Evolutionary conservation across 2,797 vertebrate species (phyloP).

Genomic region (Phrynocephalus guinanensis): DNA sequence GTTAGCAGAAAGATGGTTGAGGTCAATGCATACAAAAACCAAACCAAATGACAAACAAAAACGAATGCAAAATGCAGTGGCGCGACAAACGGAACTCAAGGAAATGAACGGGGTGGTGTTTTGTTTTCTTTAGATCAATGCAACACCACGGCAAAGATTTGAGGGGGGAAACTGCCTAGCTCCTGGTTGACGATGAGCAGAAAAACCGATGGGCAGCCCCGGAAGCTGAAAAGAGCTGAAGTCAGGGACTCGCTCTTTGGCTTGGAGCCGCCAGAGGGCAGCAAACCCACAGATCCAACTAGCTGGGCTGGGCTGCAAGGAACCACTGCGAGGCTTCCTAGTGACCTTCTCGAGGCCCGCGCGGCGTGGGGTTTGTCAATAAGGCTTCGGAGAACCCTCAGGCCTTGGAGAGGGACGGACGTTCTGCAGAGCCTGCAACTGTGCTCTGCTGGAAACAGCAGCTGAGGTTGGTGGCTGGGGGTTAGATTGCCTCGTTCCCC

Average conservation of each 20-base stretch:
- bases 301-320: constrained; percentile 34
- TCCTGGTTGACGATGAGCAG: constrained; percentile 52
- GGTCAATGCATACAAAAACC: constrained; percentile 62
- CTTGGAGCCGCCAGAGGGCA: constrained; percentile 53
- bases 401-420: too few relatives aligned
- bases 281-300: constrained; percentile 47
- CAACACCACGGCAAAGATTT: constrained; percentile 36
- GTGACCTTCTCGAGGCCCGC: neutral
- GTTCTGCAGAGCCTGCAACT: too few relatives aligned
- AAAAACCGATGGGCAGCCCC: constrained; percentile 57
- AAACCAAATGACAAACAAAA: constrained; percentile 72
- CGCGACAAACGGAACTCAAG: constrained; percentile 65
- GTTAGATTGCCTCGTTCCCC: too few relatives aligned
- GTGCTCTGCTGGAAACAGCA: too few relatives aligned
- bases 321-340: neutral
- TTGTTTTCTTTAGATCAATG: constrained; percentile 56
- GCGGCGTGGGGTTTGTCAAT: neutral
- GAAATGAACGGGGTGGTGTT: constrained; percentile 43
- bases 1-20: constrained; percentile 79
- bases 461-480: too few relatives aligned
- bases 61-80: constrained; percentile 39
- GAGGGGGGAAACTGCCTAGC: constrained; percentile 16
- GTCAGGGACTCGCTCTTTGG: constrained; percentile 83
- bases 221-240: constrained; percentile 76
- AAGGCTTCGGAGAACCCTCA: too few relatives aligned